A percentile compares a stretch with the other conserved stretches of the same genome.
These are phyloP conservation scores for Sporophila hypoxantha DNA, from an alignment of 2,113 vertebrate genomes.

Conservation along the genomic window DNA sequence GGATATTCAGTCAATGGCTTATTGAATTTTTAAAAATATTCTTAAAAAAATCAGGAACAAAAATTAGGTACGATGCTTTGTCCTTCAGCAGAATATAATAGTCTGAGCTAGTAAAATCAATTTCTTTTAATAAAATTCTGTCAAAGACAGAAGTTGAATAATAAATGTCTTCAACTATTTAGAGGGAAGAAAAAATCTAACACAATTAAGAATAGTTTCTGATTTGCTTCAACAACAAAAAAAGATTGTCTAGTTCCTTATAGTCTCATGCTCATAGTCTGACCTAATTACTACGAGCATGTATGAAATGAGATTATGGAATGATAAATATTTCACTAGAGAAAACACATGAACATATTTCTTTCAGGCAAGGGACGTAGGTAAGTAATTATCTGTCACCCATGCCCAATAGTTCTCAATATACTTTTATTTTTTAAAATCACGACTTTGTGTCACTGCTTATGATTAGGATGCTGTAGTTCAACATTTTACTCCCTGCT, in stretches of 20 bases:
- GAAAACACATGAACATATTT: background rate
- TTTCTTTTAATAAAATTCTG: conserved; percentile 26
- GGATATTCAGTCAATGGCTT: background rate
- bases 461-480: background rate
- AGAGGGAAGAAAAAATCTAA: background rate
- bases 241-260: background rate
- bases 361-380: background rate
- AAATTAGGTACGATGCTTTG: background rate
- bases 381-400: background rate
- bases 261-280: background rate
- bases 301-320: background rate
- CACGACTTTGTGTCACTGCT: background rate
- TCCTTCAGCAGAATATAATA: conserved; percentile 9
- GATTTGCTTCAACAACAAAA: background rate
- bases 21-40: conserved; percentile 1
- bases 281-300: background rate
- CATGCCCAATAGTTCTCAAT: background rate
- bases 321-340: background rate
- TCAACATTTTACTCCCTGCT: background rate
- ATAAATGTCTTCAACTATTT: conserved; percentile 2
- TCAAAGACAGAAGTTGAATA: conserved; percentile 28
- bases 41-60: background rate
- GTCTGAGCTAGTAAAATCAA: conserved; percentile 24
- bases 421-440: background rate
- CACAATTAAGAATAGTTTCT: background rate